Base-by-base conservation (phyloP, 2,888 invertebrate genomes). In the Erebia palarica region DNA sequence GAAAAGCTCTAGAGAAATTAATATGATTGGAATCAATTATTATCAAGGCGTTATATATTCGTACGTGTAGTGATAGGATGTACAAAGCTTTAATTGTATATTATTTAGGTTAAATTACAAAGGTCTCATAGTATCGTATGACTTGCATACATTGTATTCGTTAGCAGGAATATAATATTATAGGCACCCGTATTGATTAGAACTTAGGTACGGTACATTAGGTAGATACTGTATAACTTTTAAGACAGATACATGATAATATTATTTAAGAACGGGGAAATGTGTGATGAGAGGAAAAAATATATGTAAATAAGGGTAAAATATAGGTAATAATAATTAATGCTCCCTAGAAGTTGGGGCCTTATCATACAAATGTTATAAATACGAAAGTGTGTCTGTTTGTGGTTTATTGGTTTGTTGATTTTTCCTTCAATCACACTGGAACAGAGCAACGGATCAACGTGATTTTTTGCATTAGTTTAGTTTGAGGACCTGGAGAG, bases 101-200 rank as follows among this genome's bases (percentile, higher is more conserved):
- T 66, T 76, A 75, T 74, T 73, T 76, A 73, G 77, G 75, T 76
- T 75, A 74, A 69, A 76, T 73, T 75, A 73, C 72, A 72, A 69
- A 70, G 74, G 63, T 73, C 71, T 72, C 69, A 76, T 75, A 69
- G 72, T 75, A 78, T 76, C 75, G 67, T 68, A 57, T 78, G 79
- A 78, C 77, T 78, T 74, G 69, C 74, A 72, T 68, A 66, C 70
- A 68, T 73, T 73, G 73, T 73, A 75, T 77, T 76, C 70, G 74
- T 73, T 71, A 70, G 68, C 73, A 68, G 71, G 47, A 73, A 71
- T 47, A 47, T 65, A 55, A 60, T 36, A 36, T 36, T 42, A 16
- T 53, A 57, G 47, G 49, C 59, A 51, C 55, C 67, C 27, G 21
- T 69, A 63, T 44, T 49, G 14, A 74, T 75, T 75, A 74, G 61